These are phyloP conservation scores for Aegotheles bennettii DNA, from an alignment of 2,113 vertebrate species.

Conservation along the genomic window DNA sequence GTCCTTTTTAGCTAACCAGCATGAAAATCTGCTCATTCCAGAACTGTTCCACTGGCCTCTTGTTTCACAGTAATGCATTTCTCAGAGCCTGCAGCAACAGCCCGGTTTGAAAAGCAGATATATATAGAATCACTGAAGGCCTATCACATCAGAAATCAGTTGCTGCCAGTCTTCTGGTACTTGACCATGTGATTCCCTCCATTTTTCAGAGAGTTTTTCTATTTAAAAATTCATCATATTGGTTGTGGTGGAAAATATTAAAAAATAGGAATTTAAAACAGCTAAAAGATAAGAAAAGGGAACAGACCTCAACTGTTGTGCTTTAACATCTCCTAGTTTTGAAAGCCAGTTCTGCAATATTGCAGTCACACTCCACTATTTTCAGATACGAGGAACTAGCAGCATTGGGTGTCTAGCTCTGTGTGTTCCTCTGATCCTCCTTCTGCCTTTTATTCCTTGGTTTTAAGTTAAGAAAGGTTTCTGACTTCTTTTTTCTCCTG, in stretches of 20 bases:
- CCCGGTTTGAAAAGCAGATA: background rate
- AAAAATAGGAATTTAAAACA: background rate
- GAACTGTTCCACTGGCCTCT: background rate
- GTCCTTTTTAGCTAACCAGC: background rate
- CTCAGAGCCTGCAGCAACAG: background rate
- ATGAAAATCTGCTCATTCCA: background rate
- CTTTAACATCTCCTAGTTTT: background rate
- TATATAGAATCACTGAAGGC: background rate
- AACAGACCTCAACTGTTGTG: background rate
- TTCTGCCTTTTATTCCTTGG: background rate
- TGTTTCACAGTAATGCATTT: background rate
- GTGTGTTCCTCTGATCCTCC: background rate
- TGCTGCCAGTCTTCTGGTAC: background rate
- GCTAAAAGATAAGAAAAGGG: background rate
- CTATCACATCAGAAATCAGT: background rate
- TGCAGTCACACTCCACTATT: background rate
- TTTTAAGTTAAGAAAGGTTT: background rate
- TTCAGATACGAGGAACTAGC: background rate
- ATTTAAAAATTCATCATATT: background rate
- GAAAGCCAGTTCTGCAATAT: background rate
- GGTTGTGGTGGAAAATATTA: background rate
- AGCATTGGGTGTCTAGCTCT: background rate
- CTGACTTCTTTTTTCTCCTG: background rate
- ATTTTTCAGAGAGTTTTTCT: background rate
- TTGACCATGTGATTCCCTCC: background rate